A percentile compares a stretch with the other conserved stretches of the same genome.
These are phyloP conservation scores for Fratercula arctica DNA, from an alignment of 2,797 vertebrate species.

Conservation along the genomic window DNA sequence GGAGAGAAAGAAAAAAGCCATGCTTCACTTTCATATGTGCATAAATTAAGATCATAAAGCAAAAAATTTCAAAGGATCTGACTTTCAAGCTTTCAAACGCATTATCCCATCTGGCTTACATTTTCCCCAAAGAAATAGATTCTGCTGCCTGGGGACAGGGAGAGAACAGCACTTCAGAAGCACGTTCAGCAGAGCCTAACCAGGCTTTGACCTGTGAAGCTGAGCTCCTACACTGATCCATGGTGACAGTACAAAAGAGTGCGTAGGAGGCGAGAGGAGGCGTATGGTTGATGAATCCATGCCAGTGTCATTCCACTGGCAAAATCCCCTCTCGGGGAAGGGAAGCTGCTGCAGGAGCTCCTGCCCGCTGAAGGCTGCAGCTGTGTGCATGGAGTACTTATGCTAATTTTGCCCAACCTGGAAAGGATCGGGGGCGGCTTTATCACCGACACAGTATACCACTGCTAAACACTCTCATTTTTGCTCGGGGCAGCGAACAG, in stretches of 20 bases:
- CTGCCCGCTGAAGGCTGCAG: background rate
- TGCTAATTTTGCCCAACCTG: constrained; percentile 20
- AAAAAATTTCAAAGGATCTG: constrained; percentile 8
- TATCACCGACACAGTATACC: background rate
- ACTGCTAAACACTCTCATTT: background rate
- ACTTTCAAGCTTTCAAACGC: constrained; percentile 9
- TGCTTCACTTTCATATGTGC: constrained; percentile 20
- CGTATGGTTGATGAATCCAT: background rate
- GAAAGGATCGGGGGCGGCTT: background rate
- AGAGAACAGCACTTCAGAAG: background rate
- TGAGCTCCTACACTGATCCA: background rate
- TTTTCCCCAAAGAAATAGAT: constrained; percentile 34
- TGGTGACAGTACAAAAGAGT: constrained; percentile 19
- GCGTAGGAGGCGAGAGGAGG: constrained; percentile 18
- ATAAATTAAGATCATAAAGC: constrained; percentile 45
- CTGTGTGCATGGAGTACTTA: background rate
- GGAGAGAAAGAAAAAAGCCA: background rate
- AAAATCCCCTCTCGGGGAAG: background rate
- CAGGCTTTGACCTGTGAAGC: constrained; percentile 33
- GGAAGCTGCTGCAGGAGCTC: constrained; percentile 29
- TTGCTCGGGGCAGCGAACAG: background rate
- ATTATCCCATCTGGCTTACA: constrained; percentile 37
- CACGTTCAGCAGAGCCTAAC: background rate
- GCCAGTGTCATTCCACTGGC: constrained; percentile 28
- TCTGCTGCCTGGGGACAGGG: background rate